Evolutionary conservation across 2,113 vertebrate species (phyloP).

Genomic region (Oreochromis aureus): DNA sequence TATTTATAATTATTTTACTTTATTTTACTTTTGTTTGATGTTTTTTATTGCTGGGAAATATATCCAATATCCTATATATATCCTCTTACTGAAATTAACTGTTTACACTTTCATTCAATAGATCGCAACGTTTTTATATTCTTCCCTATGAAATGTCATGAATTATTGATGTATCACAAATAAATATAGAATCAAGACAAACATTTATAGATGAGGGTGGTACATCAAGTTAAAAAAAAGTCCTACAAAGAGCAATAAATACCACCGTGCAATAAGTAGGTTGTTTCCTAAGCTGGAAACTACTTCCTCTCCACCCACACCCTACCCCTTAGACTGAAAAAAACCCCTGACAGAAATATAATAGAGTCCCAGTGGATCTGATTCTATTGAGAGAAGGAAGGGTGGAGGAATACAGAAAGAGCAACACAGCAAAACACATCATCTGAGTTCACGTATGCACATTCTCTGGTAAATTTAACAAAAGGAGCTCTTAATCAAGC

Average conservation of each 20-base stretch:
- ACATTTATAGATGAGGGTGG: neutral
- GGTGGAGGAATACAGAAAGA: conserved; percentile 28
- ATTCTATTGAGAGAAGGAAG: conserved; percentile 49
- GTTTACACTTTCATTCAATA: neutral
- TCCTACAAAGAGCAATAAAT: neutral
- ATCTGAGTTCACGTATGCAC: neutral
- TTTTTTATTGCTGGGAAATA: neutral
- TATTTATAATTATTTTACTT: neutral
- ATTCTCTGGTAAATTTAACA: neutral
- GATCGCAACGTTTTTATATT: neutral
- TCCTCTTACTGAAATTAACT: neutral
- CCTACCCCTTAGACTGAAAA: neutral
- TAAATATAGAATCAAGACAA: neutral
- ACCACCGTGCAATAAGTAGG: neutral
- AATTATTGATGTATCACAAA: neutral
- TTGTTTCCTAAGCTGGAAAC: conserved; percentile 7
- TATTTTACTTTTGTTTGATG: neutral
- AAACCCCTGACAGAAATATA: conserved; percentile 22
- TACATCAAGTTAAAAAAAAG: neutral
- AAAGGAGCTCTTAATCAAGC: neutral
- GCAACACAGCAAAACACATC: conserved; percentile 16
- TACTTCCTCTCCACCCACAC: conserved; percentile 67
- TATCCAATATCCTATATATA: neutral
- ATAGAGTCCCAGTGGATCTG: conserved; percentile 30
- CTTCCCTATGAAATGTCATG: neutral